These are phyloP conservation scores for Cherax destructor DNA, from an alignment of 1,140 invertebrate species.

Conservation along the genomic window DNA sequence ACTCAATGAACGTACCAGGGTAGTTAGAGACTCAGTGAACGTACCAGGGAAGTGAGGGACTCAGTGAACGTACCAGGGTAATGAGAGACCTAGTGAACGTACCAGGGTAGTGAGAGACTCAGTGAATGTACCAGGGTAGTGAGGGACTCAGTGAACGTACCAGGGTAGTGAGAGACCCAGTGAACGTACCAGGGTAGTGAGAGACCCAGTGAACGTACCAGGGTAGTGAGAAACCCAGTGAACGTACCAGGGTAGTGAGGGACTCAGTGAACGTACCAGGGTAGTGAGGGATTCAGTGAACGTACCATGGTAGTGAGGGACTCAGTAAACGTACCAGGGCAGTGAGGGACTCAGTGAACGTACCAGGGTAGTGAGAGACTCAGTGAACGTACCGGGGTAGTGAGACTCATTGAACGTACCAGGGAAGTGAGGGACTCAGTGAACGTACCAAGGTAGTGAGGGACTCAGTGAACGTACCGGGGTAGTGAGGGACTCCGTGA, in stretches of 20 bases:
- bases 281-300: no score
- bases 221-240: no score
- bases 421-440: no score
- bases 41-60: not conserved
- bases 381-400: constrained; percentile 13
- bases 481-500: constrained; percentile 58
- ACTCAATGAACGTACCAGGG: no score
- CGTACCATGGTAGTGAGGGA: no score
- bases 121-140: constrained; percentile 15
- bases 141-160: no score
- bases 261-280: constrained; percentile 54
- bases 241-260: no score
- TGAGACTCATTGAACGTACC: no score
- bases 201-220: constrained; percentile 22
- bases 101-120: constrained; percentile 59
- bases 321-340: no score
- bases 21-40: no score
- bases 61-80: constrained; percentile 25
- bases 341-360: not conserved
- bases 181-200: not conserved
- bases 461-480: constrained; percentile 25
- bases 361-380: constrained; percentile 63
- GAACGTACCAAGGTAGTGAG: not conserved
- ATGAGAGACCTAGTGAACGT: no score
- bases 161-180: no score